These are phyloP conservation scores for Sebastes alutus DNA, from an alignment of 2,797 vertebrate genomes.

Conservation along the genomic window DNA sequence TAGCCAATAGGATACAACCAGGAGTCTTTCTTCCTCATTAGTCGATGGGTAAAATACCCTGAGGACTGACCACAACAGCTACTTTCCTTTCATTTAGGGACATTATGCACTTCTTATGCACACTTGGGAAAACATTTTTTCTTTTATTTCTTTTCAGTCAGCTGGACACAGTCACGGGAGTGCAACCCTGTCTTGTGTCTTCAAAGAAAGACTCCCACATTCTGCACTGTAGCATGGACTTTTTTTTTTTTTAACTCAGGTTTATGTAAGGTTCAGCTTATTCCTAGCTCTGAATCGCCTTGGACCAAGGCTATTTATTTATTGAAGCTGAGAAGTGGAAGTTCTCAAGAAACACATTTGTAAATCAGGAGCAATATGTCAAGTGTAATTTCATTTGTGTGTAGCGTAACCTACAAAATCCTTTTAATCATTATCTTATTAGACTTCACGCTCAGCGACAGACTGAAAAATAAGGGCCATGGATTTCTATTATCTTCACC, in stretches of 20 bases:
- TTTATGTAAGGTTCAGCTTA: conserved; percentile 16
- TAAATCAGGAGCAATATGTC: not conserved
- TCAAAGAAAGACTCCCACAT: conserved; percentile 38
- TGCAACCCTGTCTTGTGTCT: conserved; percentile 11
- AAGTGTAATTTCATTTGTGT: not conserved
- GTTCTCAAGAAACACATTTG: not conserved
- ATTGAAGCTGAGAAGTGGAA: not conserved
- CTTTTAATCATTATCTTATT: not conserved
- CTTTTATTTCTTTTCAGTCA: conserved; percentile 2
- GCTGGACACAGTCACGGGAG: not conserved
- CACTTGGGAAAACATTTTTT: not conserved
- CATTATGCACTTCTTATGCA: not conserved
- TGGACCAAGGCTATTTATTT: conserved; percentile 7
- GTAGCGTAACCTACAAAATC: not conserved
- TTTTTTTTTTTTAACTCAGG: not conserved
- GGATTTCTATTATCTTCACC: not conserved
- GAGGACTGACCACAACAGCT: conserved; percentile 14
- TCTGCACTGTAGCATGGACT: not conserved
- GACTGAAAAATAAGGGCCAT: not conserved
- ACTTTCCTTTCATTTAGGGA: conserved; percentile 13
- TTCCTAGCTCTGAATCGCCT: conserved; percentile 2
- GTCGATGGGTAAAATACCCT: not conserved
- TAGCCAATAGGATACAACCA: conserved; percentile 26
- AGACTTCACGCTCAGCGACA: not conserved
- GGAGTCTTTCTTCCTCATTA: conserved; percentile 21